Conservation (phyloP, 2,113 vertebrate species). For the Tachuris rubrigastra region DNA sequence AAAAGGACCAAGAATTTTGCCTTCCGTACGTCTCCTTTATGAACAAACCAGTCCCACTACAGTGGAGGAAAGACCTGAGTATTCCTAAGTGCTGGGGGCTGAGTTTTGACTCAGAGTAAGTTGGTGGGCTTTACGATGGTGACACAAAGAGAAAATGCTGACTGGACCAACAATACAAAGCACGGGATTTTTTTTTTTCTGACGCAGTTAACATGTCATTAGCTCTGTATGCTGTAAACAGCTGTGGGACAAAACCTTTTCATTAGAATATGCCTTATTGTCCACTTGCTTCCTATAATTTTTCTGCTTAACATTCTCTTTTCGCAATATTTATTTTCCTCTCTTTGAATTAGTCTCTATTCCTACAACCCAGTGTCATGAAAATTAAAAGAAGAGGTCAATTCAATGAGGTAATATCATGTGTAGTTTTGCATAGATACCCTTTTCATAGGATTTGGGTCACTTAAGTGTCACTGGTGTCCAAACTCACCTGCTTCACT, state of each 20-base stretch:
- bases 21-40: neutral
- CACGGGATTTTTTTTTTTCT: neutral
- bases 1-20: neutral
- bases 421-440: neutral
- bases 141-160: neutral
- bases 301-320: neutral
- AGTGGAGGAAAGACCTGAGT: neutral
- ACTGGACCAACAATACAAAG: neutral
- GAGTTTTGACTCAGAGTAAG: neutral
- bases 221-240: neutral
- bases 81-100: neutral
- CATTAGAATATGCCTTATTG: neutral
- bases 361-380: neutral
- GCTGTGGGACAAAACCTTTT: neutral
- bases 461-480: neutral
- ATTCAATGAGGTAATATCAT: neutral
- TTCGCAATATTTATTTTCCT: neutral
- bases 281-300: neutral
- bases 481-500: neutral
- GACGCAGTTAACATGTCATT: neutral
- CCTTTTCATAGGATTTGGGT: neutral
- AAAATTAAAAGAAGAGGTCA: neutral
- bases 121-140: neutral
- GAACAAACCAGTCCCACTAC: neutral
- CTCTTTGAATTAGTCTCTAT: neutral